Conservation (phyloP, 2,113 vertebrate genomes). For the Paradoxurus hermaphroditus region DNA sequence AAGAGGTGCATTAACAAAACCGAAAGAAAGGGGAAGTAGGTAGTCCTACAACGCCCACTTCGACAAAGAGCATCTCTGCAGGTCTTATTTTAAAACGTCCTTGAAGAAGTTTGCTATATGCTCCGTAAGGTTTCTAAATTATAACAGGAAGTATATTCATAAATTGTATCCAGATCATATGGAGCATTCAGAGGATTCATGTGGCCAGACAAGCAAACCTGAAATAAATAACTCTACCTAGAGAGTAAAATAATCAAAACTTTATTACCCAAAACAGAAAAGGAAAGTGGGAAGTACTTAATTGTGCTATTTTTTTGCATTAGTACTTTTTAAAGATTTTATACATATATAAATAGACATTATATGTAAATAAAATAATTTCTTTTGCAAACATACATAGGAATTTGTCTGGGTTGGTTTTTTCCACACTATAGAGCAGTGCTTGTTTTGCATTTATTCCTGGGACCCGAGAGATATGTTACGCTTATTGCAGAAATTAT, state of each 20-base stretch:
- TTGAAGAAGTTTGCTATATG: background rate
- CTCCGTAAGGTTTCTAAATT: slow-evolving; percentile 17
- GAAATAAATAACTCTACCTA: background rate
- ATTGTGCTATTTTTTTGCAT: background rate
- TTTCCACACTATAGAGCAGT: background rate
- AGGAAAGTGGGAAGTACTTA: background rate
- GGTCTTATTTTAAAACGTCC: background rate
- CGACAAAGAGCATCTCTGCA: background rate
- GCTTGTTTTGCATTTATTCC: slow-evolving; percentile 48
- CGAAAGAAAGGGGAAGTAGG: background rate
- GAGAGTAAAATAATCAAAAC: slow-evolving; percentile 8
- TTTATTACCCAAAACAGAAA: background rate
- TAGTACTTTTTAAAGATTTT: slow-evolving; percentile 35
- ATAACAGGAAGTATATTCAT: background rate
- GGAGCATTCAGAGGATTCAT: slow-evolving; percentile 1
- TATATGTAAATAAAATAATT: slow-evolving; percentile 40
- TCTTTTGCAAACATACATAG: slow-evolving; percentile 9
- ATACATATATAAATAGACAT: background rate
- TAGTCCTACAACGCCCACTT: background rate
- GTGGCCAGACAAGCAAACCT: background rate
- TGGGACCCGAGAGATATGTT: slow-evolving; percentile 33
- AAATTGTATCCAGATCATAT: background rate
- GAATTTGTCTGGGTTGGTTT: background rate
- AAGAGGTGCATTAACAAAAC: background rate
- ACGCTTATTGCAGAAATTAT: slow-evolving; percentile 58